Evolutionary conservation across 2,888 invertebrate genomes (phyloP).

Genomic region (Pseudococcus jackbeardsleyi): DNA sequence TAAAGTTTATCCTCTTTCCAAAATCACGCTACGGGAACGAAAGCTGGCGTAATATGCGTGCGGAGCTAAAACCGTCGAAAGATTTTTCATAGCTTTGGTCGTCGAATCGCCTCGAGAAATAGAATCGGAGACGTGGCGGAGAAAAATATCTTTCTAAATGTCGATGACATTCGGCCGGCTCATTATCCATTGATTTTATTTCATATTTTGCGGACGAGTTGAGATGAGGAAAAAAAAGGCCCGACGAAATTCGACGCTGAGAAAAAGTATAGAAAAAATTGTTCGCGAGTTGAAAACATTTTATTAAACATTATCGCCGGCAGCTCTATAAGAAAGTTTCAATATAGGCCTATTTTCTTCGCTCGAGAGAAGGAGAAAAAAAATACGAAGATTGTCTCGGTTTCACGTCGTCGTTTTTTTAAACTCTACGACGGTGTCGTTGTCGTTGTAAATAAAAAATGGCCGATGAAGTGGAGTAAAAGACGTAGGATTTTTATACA

Average conservation of each 20-base stretch:
- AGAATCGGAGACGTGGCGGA: too few species aligned
- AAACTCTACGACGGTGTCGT: not conserved
- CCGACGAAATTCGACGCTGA: not conserved
- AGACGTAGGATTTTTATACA: not conserved
- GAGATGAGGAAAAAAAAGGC: not conserved
- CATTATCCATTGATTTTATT: conserved; percentile 27
- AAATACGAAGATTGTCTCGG: not conserved
- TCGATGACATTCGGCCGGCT: not conserved
- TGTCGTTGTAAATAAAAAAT: too few species aligned
- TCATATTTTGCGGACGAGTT: not conserved
- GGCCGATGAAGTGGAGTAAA: not conserved
- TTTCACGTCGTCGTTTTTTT: not conserved
- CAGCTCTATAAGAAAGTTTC: conserved; percentile 1
- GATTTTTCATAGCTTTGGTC: not conserved
- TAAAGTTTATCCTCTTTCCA: not conserved
- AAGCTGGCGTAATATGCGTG: not conserved
- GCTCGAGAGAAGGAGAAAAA: not conserved
- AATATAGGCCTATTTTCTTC: not conserved
- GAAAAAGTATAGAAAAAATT: not conserved
- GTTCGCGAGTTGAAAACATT: conserved; percentile 40
- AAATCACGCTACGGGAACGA: not conserved
- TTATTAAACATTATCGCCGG: conserved; percentile 40
- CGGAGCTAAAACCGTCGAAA: not conserved
- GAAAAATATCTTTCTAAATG: not conserved
- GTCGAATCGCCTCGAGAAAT: not conserved